Base-by-base conservation (phyloP, 2,797 vertebrate genomes). In the Tapera naevia region DNA sequence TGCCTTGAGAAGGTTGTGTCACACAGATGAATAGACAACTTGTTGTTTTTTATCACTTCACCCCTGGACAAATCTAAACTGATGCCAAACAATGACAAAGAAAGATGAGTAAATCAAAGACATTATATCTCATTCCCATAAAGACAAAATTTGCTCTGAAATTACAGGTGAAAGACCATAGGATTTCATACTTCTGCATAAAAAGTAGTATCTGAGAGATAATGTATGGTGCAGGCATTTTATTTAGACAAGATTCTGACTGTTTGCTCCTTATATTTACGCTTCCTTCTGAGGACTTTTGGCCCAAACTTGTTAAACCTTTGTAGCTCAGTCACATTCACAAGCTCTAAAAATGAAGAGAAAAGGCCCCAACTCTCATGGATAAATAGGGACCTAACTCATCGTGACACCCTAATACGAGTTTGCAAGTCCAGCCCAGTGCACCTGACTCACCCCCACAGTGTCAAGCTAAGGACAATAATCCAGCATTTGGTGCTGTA, bases 41-140 rank as follows among this genome's bases (percentile, higher is more conserved):
- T 57, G 17, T 45, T 95, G 19, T 51, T 88, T 61, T n/a, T 70
- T 69, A 51, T 83, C 61, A 90, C 70, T 96, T 93, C 69, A 48
- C 9, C 71, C 50, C 33, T 75, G 46, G 61, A 51, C 76, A 61
- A 75, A 88, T 78, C 35, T 64, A 92, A 96, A 73, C 54, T 54
- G 50, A 66, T 67, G 35, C 17, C 24, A 54, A 89, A 94, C 28
- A 32, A 37, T 69, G 46, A 70, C 25, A 84, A 92, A 91, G 86
- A 80, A 86, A 84, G 60, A 64, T 58, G 45, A 7, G 7, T 54
- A 24, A 53, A 35, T 48, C 37, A 67, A 82, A 93, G 66, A 61
- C 11, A 16, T 43, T 67, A 11, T 58, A 43, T 58, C 46, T 80
- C 35, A 37, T 56, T 76, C 58, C 33, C 66, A 16, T 12, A 60